phyloP scores from a whole-genome alignment of 1,140 invertebrate genomes.

The Tigriopus japonicus region DNA sequence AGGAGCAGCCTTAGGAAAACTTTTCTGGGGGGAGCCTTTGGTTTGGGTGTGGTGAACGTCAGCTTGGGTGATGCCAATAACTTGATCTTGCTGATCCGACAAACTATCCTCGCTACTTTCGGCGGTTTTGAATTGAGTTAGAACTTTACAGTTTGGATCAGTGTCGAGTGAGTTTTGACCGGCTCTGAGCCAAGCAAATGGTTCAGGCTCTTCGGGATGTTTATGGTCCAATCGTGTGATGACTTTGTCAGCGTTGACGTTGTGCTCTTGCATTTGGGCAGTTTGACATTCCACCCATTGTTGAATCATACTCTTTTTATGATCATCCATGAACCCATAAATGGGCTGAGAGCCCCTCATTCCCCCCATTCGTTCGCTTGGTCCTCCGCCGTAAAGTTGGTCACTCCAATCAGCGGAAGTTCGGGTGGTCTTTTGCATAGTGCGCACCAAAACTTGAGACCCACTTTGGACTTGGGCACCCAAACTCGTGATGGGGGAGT shows the following conservation, averaged over 20 bases:
- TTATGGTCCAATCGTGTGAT: background rate
- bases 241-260: background rate
- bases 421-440: background rate
- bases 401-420: too few relatives aligned
- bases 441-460: background rate
- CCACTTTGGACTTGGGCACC: slow-evolving; percentile 42
- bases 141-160: background rate
- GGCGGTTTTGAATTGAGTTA: background rate
- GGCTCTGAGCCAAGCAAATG: background rate
- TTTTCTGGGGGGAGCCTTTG: background rate
- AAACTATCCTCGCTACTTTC: slow-evolving; percentile 9
- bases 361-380: background rate
- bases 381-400: background rate
- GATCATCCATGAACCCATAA: slow-evolving; percentile 63
- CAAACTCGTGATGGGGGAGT: slow-evolving; percentile 63
- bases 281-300: slow-evolving; percentile 77
- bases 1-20: background rate
- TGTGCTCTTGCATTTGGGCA: background rate
- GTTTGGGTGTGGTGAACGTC: background rate
- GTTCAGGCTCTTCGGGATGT: background rate
- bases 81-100: background rate
- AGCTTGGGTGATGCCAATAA: background rate
- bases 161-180: background rate
- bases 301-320: slow-evolving; percentile 76
- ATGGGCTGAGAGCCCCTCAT: slow-evolving; percentile 15